Evolutionary conservation across 2,113 vertebrate genomes (phyloP), one percentile per base, ranked within the genome.

Genomic region (Syngnathoides biaculeatus): DNA sequence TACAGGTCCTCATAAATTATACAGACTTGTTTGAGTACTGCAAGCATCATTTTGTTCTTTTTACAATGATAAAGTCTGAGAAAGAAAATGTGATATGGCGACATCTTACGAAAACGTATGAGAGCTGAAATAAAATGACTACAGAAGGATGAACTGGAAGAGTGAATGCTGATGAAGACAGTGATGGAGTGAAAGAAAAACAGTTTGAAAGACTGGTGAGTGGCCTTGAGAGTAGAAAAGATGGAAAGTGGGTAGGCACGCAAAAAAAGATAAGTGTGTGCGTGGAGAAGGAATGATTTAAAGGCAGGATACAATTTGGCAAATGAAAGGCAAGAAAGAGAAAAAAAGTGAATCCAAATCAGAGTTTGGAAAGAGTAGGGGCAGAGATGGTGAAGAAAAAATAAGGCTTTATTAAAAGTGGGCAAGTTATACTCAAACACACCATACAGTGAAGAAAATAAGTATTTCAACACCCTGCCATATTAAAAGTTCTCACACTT

Each of bases 171-270:
- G 80, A 83, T 83, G 82, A 80, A 73, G 81, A 82, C 72, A 73
- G 72, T 80, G 83, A 88, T 84, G 72, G 78, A 81, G 72, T 75
- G 78, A 55, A 79, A 72, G 78, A 72, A 65, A 79, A 75, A 81
- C 73, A 79, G 79, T 80, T 80, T 77, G 73, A 79, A 15, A 8
- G 65, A n/a, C n/a, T n/a, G 68, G 70, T 71, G 62, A 79, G 72
- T 68, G 64, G 75, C 72, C 80, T 76, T 66, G 67, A 43, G 75
- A 68, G 73, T 53, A 72, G 69, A 74, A 75, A 77, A 50, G 67
- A 48, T 53, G 69, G 81, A 42, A 74, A 73, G 72, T 64, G 57
- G 74, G 62, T 67, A 72, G 69, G 70, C 69, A 56, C 61, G n/a
- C n/a, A 57, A 0, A 40, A 58, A 72, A 63, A 71, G 65, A 74